phyloP scores from a whole-genome alignment of 2,113 vertebrate genomes.

The Camarhynchus parvulus region DNA sequence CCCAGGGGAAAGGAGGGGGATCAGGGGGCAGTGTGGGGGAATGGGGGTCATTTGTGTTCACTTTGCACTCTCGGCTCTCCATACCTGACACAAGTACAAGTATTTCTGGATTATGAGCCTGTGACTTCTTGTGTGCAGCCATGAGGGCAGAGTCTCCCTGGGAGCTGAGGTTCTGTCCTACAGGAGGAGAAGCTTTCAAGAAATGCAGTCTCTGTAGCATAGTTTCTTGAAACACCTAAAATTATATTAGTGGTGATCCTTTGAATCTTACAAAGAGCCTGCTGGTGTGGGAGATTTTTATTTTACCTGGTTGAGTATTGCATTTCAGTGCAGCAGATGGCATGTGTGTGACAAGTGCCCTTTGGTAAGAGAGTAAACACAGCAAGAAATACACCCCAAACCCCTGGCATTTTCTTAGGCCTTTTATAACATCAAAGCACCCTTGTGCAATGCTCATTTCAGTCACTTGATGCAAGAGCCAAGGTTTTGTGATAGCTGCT shows the following conservation, averaged over 20 bases:
- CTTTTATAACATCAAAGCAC: constrained; percentile 29
- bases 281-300: not conserved
- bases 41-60: not conserved
- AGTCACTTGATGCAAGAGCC: not conserved
- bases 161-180: not conserved
- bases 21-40: not conserved
- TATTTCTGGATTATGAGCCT: not conserved
- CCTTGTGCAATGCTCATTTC: not conserved
- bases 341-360: not conserved
- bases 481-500: constrained; percentile 10
- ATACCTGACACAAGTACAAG: not conserved
- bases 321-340: not conserved
- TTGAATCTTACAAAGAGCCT: constrained; percentile 26
- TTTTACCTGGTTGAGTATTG: not conserved
- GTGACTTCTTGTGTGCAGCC: not conserved
- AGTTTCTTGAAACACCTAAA: not conserved
- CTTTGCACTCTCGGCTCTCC: not conserved
- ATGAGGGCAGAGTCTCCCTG: not conserved
- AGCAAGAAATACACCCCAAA: not conserved
- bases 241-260: not conserved
- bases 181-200: not conserved
- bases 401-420: constrained; percentile 5
- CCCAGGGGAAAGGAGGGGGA: rapidly evolving
- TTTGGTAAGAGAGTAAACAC: not conserved
- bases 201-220: not conserved